Evolutionary conservation across 2,797 vertebrate genomes (phyloP), one percentile per base, ranked within the genome.

Genomic region (Halcyon chelicuti): DNA sequence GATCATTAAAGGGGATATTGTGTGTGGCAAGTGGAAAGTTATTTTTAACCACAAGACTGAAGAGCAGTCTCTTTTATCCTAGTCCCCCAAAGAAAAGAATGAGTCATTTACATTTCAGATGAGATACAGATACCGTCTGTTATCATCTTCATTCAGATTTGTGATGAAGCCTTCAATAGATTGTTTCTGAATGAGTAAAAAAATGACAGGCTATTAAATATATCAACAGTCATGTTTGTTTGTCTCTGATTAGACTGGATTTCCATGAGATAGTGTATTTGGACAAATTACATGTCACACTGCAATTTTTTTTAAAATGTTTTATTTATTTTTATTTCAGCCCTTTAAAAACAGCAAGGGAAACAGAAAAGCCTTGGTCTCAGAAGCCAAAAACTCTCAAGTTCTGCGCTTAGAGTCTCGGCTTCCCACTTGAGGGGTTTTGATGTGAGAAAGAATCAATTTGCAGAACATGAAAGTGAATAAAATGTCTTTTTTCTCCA

Each of bases 31-130:
- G 78, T 51, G n/a, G 15, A 63, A 95, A 88, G 73, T 81, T 97
- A 95, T 94, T 96, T 94, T 94, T 95, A 93, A 88, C 78, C 54
- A 63, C 49, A 71, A 74, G 79, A 81, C 88, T 94, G 86, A 95
- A 81, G 61, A 94, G 66, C 79, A 95, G 70, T 72, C 54, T 94
- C 29, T 88, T 94, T 76, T 83, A 42, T 90, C 76, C 91, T 81
- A 93, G 90, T 88, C 76, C 61, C 42, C 73, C 77, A 77, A 78
- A 95, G 82, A 72, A 82, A 94, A 78, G 83, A 86, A 88, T 86
- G 90, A 93, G 76, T 96, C 85, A 96, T 95, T 88, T 88, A 37
- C 88, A 94, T 97, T 97, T 96, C 86, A 90, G 40, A 92, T 93
- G 70, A 84, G 82, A 60, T 88, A 86, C 65, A 86, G 92, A 93